Conservation (phyloP, 2,888 invertebrate species). For the Aphodius sticticus region DNA sequence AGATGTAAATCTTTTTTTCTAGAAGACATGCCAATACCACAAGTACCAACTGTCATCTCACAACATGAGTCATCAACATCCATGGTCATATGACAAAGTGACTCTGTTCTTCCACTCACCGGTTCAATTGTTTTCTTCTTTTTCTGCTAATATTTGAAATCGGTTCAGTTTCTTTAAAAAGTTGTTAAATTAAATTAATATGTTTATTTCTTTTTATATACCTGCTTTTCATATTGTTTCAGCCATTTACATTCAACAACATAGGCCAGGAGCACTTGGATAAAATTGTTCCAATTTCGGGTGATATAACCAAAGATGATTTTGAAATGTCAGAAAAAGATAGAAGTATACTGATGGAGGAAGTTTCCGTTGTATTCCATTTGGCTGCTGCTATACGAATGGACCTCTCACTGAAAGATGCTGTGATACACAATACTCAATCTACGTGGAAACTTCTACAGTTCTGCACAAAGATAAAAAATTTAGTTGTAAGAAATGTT, state of each 20-base stretch:
- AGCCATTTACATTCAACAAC: constrained; percentile 22
- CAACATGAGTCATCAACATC: too few relatives aligned
- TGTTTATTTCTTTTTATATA: neutral
- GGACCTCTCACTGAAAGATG: constrained; percentile 15
- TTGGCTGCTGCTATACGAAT: constrained; percentile 63
- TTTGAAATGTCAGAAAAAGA: constrained; percentile 56
- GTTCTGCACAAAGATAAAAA: constrained; percentile 16
- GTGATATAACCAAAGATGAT: constrained; percentile 57
- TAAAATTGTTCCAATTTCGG: constrained; percentile 63
- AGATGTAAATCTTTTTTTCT: too few relatives aligned
- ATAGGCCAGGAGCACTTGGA: constrained; percentile 45
- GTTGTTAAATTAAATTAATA: neutral
- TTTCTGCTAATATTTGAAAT: too few relatives aligned
- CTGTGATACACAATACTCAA: constrained; percentile 13
- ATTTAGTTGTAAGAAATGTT: constrained; percentile 7
- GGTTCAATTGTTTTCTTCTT: too few relatives aligned
- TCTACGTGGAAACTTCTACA: neutral
- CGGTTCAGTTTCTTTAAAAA: too few relatives aligned
- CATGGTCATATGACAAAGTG: too few relatives aligned
- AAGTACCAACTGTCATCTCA: too few relatives aligned
- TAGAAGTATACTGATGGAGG: constrained; percentile 57
- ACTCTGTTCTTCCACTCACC: too few relatives aligned
- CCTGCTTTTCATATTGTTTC: neutral
- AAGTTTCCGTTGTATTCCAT: constrained; percentile 69
- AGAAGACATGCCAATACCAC: too few relatives aligned